Percentiles rank a stretch among this genome's conserved stretches.
These are phyloP conservation scores for Pandemis cinnamomeana DNA, from an alignment of 2,888 invertebrate species.

Conservation along the genomic window DNA sequence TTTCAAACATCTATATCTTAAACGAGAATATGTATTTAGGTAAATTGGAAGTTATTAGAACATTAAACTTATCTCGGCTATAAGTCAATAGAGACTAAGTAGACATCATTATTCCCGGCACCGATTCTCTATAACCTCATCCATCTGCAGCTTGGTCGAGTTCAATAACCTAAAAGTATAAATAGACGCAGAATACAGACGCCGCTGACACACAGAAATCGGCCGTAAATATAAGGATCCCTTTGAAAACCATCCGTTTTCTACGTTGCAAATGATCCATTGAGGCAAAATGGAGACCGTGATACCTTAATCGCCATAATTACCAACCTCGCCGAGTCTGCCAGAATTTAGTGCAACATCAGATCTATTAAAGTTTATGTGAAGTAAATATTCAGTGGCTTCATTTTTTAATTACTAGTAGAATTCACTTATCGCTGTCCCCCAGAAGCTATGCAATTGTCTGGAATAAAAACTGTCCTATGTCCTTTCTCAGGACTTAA, in stretches of 20 bases:
- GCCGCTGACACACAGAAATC: slow-evolving; percentile 60
- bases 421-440: no score
- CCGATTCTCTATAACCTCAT: slow-evolving; percentile 40
- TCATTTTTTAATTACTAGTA: neutral
- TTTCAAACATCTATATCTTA: neutral
- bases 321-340: neutral
- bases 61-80: slow-evolving; percentile 3
- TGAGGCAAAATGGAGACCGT: slow-evolving; percentile 10
- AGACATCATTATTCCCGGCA: slow-evolving; percentile 33
- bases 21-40: neutral
- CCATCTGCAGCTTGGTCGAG: slow-evolving; percentile 56
- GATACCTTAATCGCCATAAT: slow-evolving; percentile 3
- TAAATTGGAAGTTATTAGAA: neutral
- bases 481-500: no score
- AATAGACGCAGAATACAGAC: slow-evolving; percentile 70
- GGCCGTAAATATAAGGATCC: slow-evolving; percentile 56
- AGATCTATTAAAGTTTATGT: neutral
- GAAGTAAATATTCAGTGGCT: neutral
- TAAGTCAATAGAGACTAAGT: slow-evolving; percentile 20
- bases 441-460: no score
- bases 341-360: neutral
- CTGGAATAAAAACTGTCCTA: no score
- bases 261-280: slow-evolving; percentile 14
- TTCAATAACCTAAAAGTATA: slow-evolving; percentile 78
- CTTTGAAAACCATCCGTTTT: slow-evolving; percentile 49